Evolutionary conservation across 2,113 vertebrate species (phyloP).

Genomic region (Cichladusa arquata): DNA sequence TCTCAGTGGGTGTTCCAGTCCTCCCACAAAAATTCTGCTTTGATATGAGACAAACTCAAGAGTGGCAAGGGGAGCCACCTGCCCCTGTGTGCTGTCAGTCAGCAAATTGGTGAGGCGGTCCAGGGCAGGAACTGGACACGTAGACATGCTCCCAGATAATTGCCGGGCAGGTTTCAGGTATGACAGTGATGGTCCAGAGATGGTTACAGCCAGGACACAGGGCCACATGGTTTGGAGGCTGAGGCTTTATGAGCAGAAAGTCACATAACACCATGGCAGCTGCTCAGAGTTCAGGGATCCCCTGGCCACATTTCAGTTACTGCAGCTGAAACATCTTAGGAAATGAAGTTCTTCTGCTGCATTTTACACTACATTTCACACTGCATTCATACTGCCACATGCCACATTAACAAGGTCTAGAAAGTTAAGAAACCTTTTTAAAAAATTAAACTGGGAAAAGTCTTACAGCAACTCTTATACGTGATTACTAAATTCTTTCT

Average conservation of each 20-base stretch:
- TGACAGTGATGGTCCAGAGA: neutral
- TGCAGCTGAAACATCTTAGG: neutral
- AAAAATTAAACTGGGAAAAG: neutral
- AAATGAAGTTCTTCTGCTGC: neutral
- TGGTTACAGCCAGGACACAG: neutral
- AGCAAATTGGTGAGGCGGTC: neutral
- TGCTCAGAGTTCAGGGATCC: neutral
- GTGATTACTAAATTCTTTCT: neutral
- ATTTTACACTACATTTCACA: neutral
- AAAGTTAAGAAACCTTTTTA: neutral
- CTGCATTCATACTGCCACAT: neutral
- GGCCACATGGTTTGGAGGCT: neutral
- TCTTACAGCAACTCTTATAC: neutral
- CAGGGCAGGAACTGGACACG: neutral
- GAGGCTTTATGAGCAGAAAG: neutral
- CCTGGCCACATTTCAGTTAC: neutral
- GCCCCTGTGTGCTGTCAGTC: neutral
- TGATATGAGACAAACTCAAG: neutral
- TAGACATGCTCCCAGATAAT: neutral
- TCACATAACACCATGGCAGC: neutral
- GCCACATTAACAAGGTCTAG: neutral
- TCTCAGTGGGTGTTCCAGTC: neutral
- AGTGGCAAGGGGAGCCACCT: neutral
- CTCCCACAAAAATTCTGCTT: neutral
- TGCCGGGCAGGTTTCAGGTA: neutral